Evolutionary conservation across 2,797 vertebrate species (phyloP), one percentile per base, ranked within the genome.

Genomic region (Thaleichthys pacificus): DNA sequence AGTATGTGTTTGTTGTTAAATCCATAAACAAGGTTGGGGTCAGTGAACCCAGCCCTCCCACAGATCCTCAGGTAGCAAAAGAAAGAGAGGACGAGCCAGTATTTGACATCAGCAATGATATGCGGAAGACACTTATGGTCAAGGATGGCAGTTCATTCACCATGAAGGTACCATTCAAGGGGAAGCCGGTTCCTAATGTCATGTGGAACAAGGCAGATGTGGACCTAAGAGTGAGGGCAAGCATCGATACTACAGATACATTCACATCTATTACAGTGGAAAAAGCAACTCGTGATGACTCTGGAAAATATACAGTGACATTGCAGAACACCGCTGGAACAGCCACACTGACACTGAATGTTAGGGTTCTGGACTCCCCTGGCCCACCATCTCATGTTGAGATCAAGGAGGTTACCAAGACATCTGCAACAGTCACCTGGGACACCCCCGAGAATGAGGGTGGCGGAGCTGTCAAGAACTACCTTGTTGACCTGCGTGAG

Each of bases 401-500:
- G 77, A 88, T 97, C 49, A 97, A 94, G 85, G 96, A 99, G 0
- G 84, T 99, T 75, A 98, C 96, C 68, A 98, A 95, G 80, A 96
- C 91, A 79, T 96, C 96, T 78, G 95, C 92, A 77, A 94, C 95
- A 19, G 79, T 99, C 65, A 93, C 93, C 72, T 99, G 98, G 98
- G 97, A 98, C 87, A 95, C 95, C 76, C 97, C 98, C 84, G 97
- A 99, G 77, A 99, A 97, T 68, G 98, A 99, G 78, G 98, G 97
- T 67, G 97, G 98, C 67, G 96, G 93, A 71, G 88, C 94, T 32
- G 97, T 99, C 35, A 97, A 95, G 84, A 96, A 95, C 81, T 99
- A 99, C 73, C 87, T 94, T 61, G 93, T 99, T 87, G 97, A 99
- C 89, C 95, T 98, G 81, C 91, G 95, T 47, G 97, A 99, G 86